phyloP scores from a whole-genome alignment of 2,113 vertebrate species.

The Albula goreensis region DNA sequence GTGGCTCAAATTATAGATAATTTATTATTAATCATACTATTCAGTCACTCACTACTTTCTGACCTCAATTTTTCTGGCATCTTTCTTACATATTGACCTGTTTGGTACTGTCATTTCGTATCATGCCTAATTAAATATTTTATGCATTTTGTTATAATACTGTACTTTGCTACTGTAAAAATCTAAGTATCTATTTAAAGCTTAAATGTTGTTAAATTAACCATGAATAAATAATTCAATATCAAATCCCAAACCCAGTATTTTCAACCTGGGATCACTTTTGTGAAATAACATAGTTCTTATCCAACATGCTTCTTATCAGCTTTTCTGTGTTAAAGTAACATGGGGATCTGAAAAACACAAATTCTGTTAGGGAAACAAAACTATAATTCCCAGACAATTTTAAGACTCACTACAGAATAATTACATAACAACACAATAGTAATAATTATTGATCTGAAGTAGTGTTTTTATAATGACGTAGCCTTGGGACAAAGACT shows the following conservation, averaged over 20 bases:
- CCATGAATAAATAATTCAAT: background rate
- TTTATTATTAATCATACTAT: background rate
- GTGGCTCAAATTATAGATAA: background rate
- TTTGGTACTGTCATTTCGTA: background rate
- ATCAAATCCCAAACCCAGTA: background rate
- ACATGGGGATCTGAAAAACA: constrained; percentile 12
- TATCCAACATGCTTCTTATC: background rate
- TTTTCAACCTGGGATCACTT: background rate
- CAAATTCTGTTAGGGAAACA: constrained; percentile 45
- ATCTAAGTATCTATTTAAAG: background rate
- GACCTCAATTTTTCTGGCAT: background rate
- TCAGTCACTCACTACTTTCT: background rate
- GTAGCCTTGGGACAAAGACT: constrained; percentile 9
- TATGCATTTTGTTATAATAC: background rate
- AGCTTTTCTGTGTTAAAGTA: constrained; percentile 36
- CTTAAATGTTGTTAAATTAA: background rate
- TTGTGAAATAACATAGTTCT: background rate
- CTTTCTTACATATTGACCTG: background rate
- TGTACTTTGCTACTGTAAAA: background rate
- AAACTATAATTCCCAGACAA: constrained; percentile 14
- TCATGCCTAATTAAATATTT: background rate
- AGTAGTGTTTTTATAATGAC: constrained; percentile 42
- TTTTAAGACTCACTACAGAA: constrained; percentile 50
- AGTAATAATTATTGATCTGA: constrained; percentile 51
- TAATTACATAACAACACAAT: constrained; percentile 52